Evolutionary conservation across 2,888 invertebrate genomes (phyloP), one percentile per base, ranked within the genome.

Genomic region (Capitulum mitella): DNA sequence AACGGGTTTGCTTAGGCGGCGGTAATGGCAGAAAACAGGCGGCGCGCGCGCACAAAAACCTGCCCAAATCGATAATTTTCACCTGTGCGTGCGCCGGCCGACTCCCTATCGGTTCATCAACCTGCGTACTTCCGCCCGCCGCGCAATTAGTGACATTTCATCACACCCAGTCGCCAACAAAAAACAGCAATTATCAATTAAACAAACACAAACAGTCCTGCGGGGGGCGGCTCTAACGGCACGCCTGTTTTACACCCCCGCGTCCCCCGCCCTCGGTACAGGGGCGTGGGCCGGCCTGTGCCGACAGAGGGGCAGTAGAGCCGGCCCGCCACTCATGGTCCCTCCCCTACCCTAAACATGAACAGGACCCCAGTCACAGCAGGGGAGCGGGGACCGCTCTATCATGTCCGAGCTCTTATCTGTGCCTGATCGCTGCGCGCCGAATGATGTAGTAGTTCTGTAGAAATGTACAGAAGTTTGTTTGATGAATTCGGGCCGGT

Each of bases 131-230:
- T 70, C 70, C 70, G 70, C 37, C n/a, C 8, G 22, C 26, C 26
- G 40, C 37, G 70, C 70, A 70, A 70, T 70, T 70, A 70, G 70
- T 40, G 70, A 70, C 70, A 70, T 70, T 70, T 70, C 70, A 70
- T 70, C 70, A 70, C 70, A 70, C 70, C 37, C 26, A 26, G 70
- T 2, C 70, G 70, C 26, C 37, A 22, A 40, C 40, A 70, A 70
- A 70, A 70, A 70, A 40, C 70, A 26, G 40, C 70, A 70, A 70
- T 70, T 70, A 70, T 26, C 70, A 37, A 70, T 70, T 37, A 70
- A 70, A 70, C 40, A 70, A 70, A 70, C 40, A 70, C 70, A 70
- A 70, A 40, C 58, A 58, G 58, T 10, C 10, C n/a, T 12, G 58
- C 5, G 58, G n/a, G 29, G 58, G 58, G 5, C 58, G 58, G n/a